phyloP scores from a whole-genome alignment of 2,888 invertebrate species.

The Cenopis cana region DNA sequence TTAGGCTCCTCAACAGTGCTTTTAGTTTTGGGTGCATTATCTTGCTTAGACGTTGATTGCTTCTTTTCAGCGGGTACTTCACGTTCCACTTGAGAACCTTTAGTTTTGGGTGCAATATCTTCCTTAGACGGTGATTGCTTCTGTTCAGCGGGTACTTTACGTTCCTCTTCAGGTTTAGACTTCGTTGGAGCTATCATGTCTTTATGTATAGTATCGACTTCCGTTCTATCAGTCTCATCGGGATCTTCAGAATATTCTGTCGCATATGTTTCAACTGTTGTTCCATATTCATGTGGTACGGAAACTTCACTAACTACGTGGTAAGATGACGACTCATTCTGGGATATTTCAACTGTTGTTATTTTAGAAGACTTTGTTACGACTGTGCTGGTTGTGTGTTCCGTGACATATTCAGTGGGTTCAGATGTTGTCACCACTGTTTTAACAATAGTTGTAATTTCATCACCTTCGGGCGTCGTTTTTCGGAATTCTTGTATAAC shows the following conservation, averaged over 20 bases:
- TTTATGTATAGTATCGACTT: slow-evolving; percentile 21
- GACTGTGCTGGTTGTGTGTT: slow-evolving; percentile 65
- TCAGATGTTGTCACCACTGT: slow-evolving; percentile 60
- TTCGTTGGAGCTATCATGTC: slow-evolving; percentile 34
- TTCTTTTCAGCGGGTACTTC: too few relatives aligned
- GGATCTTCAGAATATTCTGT: slow-evolving; percentile 53
- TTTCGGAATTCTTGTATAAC: slow-evolving; percentile 56
- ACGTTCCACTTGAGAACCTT: not conserved
- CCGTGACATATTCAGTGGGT: slow-evolving; percentile 62
- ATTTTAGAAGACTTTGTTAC: slow-evolving; percentile 67
- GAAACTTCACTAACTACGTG: slow-evolving; percentile 59
- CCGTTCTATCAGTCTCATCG: slow-evolving; percentile 59
- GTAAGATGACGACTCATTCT: slow-evolving; percentile 68
- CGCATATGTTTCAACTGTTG: slow-evolving; percentile 54
- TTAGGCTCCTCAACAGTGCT: too few relatives aligned
- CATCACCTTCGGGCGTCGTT: slow-evolving; percentile 45
- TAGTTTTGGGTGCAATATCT: slow-evolving; percentile 15
- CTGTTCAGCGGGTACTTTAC: not conserved
- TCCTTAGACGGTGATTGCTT: slow-evolving; percentile 14
- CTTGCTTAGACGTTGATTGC: too few relatives aligned
- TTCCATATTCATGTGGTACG: slow-evolving; percentile 53
- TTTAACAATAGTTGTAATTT: slow-evolving; percentile 61
- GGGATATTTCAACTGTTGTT: slow-evolving; percentile 68
- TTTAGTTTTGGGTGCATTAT: too few relatives aligned
- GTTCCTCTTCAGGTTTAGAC: slow-evolving; percentile 34